Evolutionary conservation across 2,113 vertebrate species (phyloP).

Genomic region (Muntiacus muntjak): DNA sequence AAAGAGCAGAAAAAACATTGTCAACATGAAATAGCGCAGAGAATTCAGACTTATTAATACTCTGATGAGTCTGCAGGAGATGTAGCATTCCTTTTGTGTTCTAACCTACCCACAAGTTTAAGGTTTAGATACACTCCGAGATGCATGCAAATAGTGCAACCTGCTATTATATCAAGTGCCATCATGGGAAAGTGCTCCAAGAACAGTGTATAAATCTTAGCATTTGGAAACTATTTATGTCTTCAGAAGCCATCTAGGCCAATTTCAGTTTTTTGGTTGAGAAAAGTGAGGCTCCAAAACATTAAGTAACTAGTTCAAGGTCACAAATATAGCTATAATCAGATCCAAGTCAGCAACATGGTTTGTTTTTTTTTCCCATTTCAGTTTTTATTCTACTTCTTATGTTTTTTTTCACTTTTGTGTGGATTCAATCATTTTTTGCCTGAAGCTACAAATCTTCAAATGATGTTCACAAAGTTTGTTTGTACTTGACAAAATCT

Average conservation of each 20-base stretch:
- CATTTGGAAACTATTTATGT: not conserved
- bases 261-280: not conserved
- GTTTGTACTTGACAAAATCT: not conserved
- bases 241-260: not conserved
- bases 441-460: not conserved
- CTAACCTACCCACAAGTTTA: not conserved
- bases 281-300: not conserved
- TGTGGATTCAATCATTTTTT: not conserved
- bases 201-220: not conserved
- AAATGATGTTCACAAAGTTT: not conserved
- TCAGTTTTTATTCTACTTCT: not conserved
- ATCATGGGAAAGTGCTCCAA: not conserved
- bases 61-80: not conserved
- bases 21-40: not conserved
- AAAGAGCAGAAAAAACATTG: not conserved
- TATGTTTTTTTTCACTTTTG: not conserved
- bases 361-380: not conserved
- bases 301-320: not conserved
- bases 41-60: not conserved
- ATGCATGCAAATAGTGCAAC: too few relatives aligned
- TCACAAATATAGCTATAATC: not conserved
- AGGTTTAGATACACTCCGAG: not conserved
- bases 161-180: not conserved
- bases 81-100: not conserved
- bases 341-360: not conserved